Base-by-base conservation (phyloP, 2,113 vertebrate genomes). In the Centropus unirufus region DNA sequence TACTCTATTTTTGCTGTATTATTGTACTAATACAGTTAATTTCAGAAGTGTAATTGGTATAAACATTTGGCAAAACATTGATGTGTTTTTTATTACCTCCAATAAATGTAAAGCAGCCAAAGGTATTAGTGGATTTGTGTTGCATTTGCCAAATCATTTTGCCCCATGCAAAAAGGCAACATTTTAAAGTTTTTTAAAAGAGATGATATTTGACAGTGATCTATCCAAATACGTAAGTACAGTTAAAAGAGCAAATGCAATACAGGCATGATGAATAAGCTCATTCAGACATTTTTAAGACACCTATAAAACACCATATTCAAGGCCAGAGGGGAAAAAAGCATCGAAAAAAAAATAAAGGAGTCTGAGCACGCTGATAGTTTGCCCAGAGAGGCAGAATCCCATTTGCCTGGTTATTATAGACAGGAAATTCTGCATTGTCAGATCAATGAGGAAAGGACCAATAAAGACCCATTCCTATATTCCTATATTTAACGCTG, bases 281-380 rank as follows among this genome's bases (percentile, higher is more conserved):
- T 44, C 22, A 5, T 12, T 18, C 15, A 42, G 12, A 57, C 0
- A 18, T 63, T 55, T 51, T 51, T 12, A n/a, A 40, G 14, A 17
- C 26, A 46, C 2, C 8, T 42, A 26, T 23, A 11, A 79, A 34
- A 11, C 9, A 11, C 19, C 1, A 0, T 18, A 18, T 36, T 19
- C 24, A 24, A 5, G 72, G 30, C 9, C 30, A 67, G 21, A 26
- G 21, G 21, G 22, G 21, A 12, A 17, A 52, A 52, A 26, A 21
- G 0, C 12, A 32, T 36, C 9, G 36, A 12, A 17, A 52, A 14
- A 14, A 42, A 8, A 27, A 32, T 18, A 16, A 46, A 49, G 34
- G 22, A 54, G 19, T 11, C 1, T 0, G 34, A 26, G 11, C 5
- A 18, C 10, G 19, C 9, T 47, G 15, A 14, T 0, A 0, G 17